Evolutionary conservation across 2,888 invertebrate genomes (phyloP), one percentile per base, ranked within the genome.

Genomic region (Mesorhabditis spiculigera): DNA sequence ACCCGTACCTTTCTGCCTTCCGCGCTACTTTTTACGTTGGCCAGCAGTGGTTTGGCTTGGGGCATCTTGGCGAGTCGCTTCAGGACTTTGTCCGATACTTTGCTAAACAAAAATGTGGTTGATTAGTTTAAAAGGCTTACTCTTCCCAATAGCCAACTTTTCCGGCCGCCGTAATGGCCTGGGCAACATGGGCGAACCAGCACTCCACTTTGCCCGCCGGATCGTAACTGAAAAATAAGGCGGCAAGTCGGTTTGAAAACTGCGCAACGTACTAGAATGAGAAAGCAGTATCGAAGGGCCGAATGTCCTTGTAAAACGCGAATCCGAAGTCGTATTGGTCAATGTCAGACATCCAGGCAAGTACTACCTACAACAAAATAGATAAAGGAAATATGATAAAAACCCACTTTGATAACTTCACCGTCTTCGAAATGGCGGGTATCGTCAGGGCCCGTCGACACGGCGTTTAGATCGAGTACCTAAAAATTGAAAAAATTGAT

Each of bases 121-220:
- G 58, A n/a, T 50, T 50, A 50, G 10, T 13, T 10, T 50, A 50
- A 50, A 13, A 10, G n/a, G n/a, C 58, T 50, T n/a, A 50, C 58
- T 50, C 58, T 50, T 50, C 58, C 58, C 58, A 50, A 50, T 50
- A 50, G 8, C 58, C 58, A n/a, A 50, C 10, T n/a, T 50, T 50
- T 50, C 58, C 58, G 8, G 58, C n/a, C 8, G 58, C 58, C 10
- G n/a, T n/a, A 50, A 50, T 50, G 8, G 10, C 58, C 58, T 50
- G 58, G 8, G 58, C 58, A 10, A 50, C 58, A 50, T 50, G 8
- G 2, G 8, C n/a, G n/a, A 10, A 50, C 58, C 58, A 50, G 8
- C n/a, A 13, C 58, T 50, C 58, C n/a, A 13, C n/a, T 3, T 50
- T 50, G 8, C n/a, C 58, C 58, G 8, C n/a, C 10, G 58, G 10